phyloP scores from a whole-genome alignment of 2,888 invertebrate species.

The Cenopis cana region DNA sequence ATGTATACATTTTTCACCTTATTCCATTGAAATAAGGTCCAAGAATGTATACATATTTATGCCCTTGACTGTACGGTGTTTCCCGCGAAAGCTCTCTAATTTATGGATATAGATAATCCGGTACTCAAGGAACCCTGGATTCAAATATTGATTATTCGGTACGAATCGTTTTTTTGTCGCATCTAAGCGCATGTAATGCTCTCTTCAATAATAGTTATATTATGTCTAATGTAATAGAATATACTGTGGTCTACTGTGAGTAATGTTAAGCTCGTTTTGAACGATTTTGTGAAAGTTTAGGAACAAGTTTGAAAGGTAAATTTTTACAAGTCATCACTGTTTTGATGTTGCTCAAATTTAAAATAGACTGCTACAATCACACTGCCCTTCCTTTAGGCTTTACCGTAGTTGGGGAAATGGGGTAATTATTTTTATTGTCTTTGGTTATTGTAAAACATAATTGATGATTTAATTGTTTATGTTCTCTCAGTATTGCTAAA shows the following conservation, averaged over 20 bases:
- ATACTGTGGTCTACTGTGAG: conserved; percentile 20
- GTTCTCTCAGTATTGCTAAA: too few relatives aligned
- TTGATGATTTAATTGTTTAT: too few relatives aligned
- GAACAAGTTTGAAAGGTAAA: conserved; percentile 1
- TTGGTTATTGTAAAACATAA: too few relatives aligned
- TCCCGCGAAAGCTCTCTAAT: conserved; percentile 16
- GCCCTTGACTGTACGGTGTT: too few relatives aligned
- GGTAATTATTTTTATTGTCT: too few relatives aligned
- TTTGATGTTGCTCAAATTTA: not conserved
- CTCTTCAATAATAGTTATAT: conserved; percentile 7
- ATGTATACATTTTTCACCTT: too few relatives aligned
- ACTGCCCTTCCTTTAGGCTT: too few relatives aligned
- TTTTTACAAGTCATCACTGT: conserved; percentile 1
- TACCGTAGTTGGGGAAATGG: too few relatives aligned
- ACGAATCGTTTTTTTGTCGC: not conserved
- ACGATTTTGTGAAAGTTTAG: not conserved
- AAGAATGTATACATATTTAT: too few relatives aligned
- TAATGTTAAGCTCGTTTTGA: conserved; percentile 26
- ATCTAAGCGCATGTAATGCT: conserved; percentile 22
- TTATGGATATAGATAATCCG: not conserved
- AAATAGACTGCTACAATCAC: too few relatives aligned
- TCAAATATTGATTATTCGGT: not conserved
- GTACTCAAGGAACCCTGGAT: not conserved
- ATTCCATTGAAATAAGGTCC: too few relatives aligned
- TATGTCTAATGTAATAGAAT: conserved; percentile 2